These are phyloP conservation scores for Lepus europaeus DNA, from an alignment of 2,113 vertebrate genomes.

Conservation along the genomic window DNA sequence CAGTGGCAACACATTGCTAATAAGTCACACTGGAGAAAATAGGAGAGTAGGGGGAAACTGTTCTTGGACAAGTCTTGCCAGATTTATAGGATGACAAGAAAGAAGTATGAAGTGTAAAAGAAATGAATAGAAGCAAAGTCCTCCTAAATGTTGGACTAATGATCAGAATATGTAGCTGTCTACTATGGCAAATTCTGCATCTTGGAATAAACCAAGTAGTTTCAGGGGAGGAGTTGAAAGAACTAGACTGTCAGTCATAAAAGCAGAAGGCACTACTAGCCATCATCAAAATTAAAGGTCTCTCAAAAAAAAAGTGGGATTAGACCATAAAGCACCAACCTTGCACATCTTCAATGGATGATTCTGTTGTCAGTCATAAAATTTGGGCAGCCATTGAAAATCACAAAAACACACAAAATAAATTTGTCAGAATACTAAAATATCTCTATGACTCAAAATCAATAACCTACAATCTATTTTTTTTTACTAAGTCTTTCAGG, in stretches of 20 bases:
- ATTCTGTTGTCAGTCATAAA: neutral
- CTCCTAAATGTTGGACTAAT: neutral
- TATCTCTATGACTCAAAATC: neutral
- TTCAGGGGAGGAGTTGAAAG: neutral
- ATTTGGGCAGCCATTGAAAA: neutral
- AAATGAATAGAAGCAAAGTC: neutral
- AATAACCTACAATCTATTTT: neutral
- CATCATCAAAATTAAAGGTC: neutral
- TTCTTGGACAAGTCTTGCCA: neutral
- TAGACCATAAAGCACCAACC: neutral
- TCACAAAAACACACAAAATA: neutral
- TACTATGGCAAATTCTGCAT: neutral
- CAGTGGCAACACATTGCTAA: neutral
- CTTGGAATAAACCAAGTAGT: neutral
- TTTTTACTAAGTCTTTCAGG: neutral
- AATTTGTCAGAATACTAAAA: neutral
- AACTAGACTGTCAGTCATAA: neutral
- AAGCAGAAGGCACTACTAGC: neutral
- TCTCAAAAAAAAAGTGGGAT: neutral
- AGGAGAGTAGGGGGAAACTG: neutral
- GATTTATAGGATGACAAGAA: neutral
- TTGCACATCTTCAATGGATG: neutral
- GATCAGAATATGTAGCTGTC: neutral
- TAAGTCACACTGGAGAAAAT: neutral
- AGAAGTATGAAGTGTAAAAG: neutral